phyloP scores from a whole-genome alignment of 2,113 vertebrate genomes.

The Verasper variegatus region DNA sequence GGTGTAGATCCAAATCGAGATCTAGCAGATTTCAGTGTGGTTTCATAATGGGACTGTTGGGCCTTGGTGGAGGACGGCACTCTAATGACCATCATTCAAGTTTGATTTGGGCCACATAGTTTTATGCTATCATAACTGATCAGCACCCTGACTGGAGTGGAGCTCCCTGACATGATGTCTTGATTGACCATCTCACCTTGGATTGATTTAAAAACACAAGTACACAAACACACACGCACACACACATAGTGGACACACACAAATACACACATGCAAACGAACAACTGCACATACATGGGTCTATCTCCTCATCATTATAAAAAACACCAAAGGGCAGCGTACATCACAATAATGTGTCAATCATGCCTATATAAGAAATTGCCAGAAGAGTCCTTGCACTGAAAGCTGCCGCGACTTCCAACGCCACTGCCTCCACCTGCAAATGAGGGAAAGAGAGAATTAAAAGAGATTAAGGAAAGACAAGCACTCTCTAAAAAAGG shows the following conservation, averaged over 20 bases:
- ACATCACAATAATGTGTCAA: slow-evolving; percentile 27
- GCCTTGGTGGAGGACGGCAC: no score
- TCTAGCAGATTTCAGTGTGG: no score
- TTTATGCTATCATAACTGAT: neutral
- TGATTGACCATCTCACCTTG: neutral
- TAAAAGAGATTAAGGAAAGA: slow-evolving; percentile 62
- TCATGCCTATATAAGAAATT: slow-evolving; percentile 27
- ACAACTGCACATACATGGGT: neutral
- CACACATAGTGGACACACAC: no score
- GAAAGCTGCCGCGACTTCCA: slow-evolving; percentile 11
- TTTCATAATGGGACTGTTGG: no score
- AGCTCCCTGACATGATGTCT: neutral
- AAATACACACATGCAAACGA: neutral
- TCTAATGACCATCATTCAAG: no score
- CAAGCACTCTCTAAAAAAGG: slow-evolving; percentile 34
- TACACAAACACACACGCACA: neutral
- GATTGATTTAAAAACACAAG: neutral
- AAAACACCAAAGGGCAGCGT: slow-evolving; percentile 9
- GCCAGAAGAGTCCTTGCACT: slow-evolving; percentile 4
- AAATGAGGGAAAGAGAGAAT: slow-evolving; percentile 54
- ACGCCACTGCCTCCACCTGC: slow-evolving; percentile 28
- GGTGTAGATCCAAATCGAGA: no score
- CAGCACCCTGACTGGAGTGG: neutral
- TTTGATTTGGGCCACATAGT: no score
- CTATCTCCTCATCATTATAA: slow-evolving; percentile 11